phyloP scores from a whole-genome alignment of 2,888 invertebrate species.

The Heteromyza rotundicornis region DNA sequence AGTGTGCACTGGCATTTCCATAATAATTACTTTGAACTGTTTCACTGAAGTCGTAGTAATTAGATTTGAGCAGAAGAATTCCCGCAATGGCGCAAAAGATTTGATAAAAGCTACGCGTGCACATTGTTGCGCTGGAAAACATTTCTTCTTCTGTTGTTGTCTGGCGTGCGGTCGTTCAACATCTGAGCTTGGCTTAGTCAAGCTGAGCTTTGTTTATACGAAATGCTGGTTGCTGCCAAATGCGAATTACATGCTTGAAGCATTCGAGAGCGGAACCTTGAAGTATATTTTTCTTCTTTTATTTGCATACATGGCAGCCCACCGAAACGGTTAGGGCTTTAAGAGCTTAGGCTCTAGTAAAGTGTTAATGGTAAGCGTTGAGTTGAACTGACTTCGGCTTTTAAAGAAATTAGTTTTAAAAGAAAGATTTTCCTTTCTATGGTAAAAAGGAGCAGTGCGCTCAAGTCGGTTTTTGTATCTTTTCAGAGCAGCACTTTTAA shows the following conservation, averaged over 20 bases:
- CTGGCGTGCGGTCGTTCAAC: slow-evolving; percentile 14
- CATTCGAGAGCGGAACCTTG: neutral
- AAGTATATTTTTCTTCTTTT: too few species aligned
- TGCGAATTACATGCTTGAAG: slow-evolving; percentile 40
- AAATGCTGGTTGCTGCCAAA: neutral
- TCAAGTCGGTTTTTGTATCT: too few species aligned
- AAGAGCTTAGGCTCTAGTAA: too few species aligned
- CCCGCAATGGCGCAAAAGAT: slow-evolving; percentile 27
- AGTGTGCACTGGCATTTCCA: slow-evolving; percentile 34
- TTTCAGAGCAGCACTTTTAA: too few species aligned
- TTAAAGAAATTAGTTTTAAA: too few species aligned
- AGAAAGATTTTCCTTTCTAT: too few species aligned
- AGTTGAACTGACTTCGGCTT: too few species aligned
- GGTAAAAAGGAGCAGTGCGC: too few species aligned
- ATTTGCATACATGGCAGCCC: too few species aligned
- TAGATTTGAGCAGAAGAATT: slow-evolving; percentile 24
- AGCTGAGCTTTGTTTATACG: slow-evolving; percentile 16
- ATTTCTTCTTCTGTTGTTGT: slow-evolving; percentile 1
- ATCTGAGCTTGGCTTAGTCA: slow-evolving; percentile 29
- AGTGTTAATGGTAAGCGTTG: too few species aligned
- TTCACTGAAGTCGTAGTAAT: slow-evolving; percentile 19
- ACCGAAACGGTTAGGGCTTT: too few species aligned
- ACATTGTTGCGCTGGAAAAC: slow-evolving; percentile 12
- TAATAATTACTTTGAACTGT: slow-evolving; percentile 29
- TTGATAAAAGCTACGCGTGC: slow-evolving; percentile 13